Base-by-base conservation (phyloP, 2,888 invertebrate genomes). In the Alloplasta piceator region DNA sequence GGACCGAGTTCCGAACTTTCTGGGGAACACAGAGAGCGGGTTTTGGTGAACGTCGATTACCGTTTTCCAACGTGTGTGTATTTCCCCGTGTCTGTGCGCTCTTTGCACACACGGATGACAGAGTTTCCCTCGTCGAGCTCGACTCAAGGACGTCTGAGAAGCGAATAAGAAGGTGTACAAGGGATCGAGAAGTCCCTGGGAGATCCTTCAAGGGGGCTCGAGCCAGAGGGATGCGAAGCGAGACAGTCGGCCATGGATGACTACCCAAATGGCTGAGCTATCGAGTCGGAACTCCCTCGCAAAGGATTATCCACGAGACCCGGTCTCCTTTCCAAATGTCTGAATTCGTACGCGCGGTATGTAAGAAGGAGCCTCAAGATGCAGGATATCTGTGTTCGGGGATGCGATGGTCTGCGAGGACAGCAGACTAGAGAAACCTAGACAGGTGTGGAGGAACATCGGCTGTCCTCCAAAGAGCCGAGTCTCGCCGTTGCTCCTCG, bases 41-140 rank as follows among this genome's bases (percentile, higher is more conserved):
- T 26, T 14, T 67, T 61, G 60, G 73, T 36, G 56, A 68, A 79
- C 64, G 75, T 64, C 63, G 75, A 70, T 79, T 74, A 74, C 74
- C 74, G 67, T 66, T 43, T 60, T 9, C 39, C 39, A 16, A 12
- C 43, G 10, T 48, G 48, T 61, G 50, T 61, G 50, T 36, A 39
- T 50, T 39, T 39, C 4, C 1, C 48, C 58, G 58, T 58, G 66
- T 74, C 38, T 66, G 38, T 66, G 66, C 68, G 26, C 26, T 26
- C 26, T 26, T n/a, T 38, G 71, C 46, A 75, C 60, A 75, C 71
- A 67, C 12, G 71, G 64, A 58, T 71, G 67, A 80, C 63, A 61
- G 75, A 75, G 66, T 80, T 76, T 55, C 80, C 66, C 67, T 75
- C 71, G 80, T 66, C 67, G 75, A 80, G 64, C 1, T 52, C 63